A percentile compares a stretch with the other conserved stretches of the same genome.
These are phyloP conservation scores for Hirundichthys speculiger DNA, from an alignment of 2,113 vertebrate genomes.

Conservation along the genomic window DNA sequence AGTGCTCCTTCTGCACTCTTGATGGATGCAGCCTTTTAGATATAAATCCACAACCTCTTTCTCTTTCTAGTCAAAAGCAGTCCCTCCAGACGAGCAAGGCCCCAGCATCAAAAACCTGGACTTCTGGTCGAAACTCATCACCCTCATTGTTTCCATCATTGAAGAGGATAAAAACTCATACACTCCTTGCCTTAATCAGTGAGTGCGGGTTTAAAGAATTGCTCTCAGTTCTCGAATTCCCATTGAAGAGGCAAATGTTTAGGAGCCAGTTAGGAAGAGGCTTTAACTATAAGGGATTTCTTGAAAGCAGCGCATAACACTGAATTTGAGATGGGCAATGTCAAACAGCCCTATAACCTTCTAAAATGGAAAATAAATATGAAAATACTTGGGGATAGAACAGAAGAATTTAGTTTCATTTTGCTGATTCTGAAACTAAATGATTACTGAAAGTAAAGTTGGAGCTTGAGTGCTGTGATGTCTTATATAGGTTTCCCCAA, in stretches of 20 bases:
- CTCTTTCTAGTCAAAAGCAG: conserved; percentile 87
- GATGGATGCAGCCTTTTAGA: neutral
- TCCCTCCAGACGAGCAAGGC: conserved; percentile 94
- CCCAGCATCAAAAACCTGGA: conserved; percentile 97
- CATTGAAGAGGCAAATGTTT: neutral
- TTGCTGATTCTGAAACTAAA: neutral
- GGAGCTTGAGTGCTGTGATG: conserved; percentile 9
- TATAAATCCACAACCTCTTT: neutral
- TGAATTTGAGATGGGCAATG: neutral
- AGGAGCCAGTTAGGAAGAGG: neutral
- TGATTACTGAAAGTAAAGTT: conserved; percentile 25
- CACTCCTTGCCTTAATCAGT: conserved; percentile 98
- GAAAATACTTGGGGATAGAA: neutral
- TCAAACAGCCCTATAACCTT: neutral
- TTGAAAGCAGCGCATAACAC: neutral
- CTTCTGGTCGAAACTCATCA: conserved; percentile 99
- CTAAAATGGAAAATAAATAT: conserved; percentile 2
- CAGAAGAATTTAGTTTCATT: neutral
- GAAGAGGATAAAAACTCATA: conserved; percentile 99
- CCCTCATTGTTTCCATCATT: conserved; percentile 97
- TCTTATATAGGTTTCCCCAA: conserved; percentile 87
- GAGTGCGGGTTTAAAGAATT: conserved; percentile 68
- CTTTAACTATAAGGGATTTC: neutral
- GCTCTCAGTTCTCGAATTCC: neutral
- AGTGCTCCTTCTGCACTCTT: neutral